These are phyloP conservation scores for Phyllotis vaccarum DNA, from an alignment of 2,797 vertebrate species.

Conservation along the genomic window DNA sequence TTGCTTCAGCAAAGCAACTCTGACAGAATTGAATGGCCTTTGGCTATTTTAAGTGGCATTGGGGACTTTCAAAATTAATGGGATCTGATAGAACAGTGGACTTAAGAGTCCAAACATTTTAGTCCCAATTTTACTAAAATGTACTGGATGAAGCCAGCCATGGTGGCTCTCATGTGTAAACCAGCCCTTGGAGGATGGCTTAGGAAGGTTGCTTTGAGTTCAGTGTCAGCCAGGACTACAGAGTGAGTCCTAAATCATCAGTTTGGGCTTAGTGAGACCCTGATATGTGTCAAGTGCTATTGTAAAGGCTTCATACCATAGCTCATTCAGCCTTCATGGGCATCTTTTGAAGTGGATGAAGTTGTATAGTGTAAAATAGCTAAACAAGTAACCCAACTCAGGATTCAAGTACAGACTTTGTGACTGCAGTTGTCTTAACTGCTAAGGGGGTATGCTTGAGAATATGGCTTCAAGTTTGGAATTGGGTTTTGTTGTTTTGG, in stretches of 20 bases:
- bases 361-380: background rate
- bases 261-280: background rate
- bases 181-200: background rate
- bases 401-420: too few species aligned
- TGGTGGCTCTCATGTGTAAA: background rate
- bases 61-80: background rate
- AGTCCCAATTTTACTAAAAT: background rate
- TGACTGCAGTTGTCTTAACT: background rate
- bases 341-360: background rate
- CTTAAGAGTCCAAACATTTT: background rate
- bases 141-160: background rate
- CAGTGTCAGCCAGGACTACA: background rate
- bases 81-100: background rate
- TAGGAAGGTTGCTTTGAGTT: background rate
- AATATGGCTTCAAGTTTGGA: background rate
- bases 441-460: background rate
- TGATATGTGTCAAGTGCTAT: background rate
- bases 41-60: background rate
- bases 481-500: slow-evolving; percentile 31
- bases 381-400: background rate
- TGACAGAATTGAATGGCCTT: background rate
- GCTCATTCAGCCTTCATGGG: background rate
- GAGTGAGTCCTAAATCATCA: background rate
- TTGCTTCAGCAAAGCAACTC: background rate
- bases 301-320: background rate